Evolutionary conservation across 2,888 invertebrate genomes (phyloP).

Genomic region (Pammene fasciana): DNA sequence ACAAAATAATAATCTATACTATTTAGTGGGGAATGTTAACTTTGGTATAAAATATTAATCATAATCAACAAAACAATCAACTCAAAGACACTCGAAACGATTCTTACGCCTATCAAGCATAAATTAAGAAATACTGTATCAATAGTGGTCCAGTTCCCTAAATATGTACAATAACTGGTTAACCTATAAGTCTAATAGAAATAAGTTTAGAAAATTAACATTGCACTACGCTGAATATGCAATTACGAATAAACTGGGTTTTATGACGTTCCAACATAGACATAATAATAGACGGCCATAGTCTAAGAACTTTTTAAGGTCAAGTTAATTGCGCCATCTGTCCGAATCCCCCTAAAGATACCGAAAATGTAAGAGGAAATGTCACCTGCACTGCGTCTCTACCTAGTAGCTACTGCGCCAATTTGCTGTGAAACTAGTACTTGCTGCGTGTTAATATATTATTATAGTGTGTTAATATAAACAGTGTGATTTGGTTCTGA

Average conservation of each 20-base stretch:
- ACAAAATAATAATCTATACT: constrained; percentile 70
- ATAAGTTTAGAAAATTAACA: constrained; percentile 45
- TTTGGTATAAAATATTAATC: constrained; percentile 87
- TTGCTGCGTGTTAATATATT: too few species aligned
- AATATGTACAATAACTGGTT: constrained; percentile 77
- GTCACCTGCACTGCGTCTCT: too few species aligned
- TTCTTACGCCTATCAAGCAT: constrained; percentile 74
- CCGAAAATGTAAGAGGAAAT: too few species aligned
- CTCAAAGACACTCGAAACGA: constrained; percentile 77
- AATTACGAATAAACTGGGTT: constrained; percentile 53
- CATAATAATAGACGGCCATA: too few species aligned
- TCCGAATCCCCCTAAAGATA: too few species aligned
- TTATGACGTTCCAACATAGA: constrained; percentile 45
- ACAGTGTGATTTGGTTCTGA: too few species aligned
- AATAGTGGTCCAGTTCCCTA: constrained; percentile 68
- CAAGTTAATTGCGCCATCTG: too few species aligned
- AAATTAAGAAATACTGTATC: constrained; percentile 82
- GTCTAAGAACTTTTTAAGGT: too few species aligned
- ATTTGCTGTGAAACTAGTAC: too few species aligned
- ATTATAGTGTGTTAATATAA: too few species aligned
- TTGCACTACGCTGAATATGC: constrained; percentile 46
- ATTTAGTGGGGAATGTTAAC: constrained; percentile 88
- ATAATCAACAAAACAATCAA: constrained; percentile 80
- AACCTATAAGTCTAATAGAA: constrained; percentile 60
- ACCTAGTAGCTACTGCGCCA: too few species aligned